phyloP scores from a whole-genome alignment of 2,888 invertebrate genomes.

The Hirtodrosophila trivittata region DNA sequence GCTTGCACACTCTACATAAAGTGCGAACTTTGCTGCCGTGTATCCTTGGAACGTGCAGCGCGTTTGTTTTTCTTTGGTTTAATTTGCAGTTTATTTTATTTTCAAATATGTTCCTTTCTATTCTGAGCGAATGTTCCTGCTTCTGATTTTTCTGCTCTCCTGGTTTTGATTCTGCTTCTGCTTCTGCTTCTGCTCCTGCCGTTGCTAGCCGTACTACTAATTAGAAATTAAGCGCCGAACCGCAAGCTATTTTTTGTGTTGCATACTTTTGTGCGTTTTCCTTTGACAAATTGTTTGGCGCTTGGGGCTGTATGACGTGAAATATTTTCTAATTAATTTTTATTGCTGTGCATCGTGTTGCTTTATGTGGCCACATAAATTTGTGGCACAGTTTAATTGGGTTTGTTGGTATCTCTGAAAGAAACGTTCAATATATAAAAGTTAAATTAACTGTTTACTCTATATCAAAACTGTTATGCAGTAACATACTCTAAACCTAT shows the following conservation, averaged over 20 bases:
- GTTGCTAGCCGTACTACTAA: slow-evolving; percentile 30
- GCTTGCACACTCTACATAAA: slow-evolving; percentile 48
- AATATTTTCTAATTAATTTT: slow-evolving; percentile 65
- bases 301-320: slow-evolving; percentile 30
- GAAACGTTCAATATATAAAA: neutral
- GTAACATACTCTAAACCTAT: too few relatives aligned
- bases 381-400: slow-evolving; percentile 16
- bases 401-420: slow-evolving; percentile 15
- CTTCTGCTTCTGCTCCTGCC: too few relatives aligned
- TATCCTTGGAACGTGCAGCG: slow-evolving; percentile 28
- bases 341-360: slow-evolving; percentile 41
- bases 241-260: slow-evolving; percentile 33
- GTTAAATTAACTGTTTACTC: too few relatives aligned
- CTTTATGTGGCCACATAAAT: slow-evolving; percentile 22
- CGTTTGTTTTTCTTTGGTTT: slow-evolving; percentile 34
- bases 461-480: too few relatives aligned
- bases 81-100: slow-evolving; percentile 44
- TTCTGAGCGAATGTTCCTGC: slow-evolving; percentile 8
- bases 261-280: slow-evolving; percentile 41
- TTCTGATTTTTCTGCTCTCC: neutral
- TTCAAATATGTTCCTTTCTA: slow-evolving; percentile 27
- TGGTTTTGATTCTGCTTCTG: neutral
- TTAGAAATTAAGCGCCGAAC: slow-evolving; percentile 53
- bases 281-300: slow-evolving; percentile 38
- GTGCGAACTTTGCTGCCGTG: slow-evolving; percentile 1